Base-by-base conservation (phyloP, 2,888 invertebrate genomes). In the Dichetophora obliterata region DNA sequence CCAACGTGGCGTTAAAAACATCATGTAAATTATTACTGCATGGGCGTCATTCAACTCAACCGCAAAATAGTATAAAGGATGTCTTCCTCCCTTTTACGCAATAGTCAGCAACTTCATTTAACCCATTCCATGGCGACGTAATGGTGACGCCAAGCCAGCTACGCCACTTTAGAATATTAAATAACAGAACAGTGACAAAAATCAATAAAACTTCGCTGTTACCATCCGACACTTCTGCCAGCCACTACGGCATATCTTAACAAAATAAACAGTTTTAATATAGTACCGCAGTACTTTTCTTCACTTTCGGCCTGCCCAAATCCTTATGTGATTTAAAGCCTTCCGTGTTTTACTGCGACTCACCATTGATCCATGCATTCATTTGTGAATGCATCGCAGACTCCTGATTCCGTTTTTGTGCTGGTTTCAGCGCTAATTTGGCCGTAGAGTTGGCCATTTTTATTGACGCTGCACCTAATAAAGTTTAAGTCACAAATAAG, bases 311-410 rank as follows among this genome's bases (percentile, higher is more conserved):
- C 34, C 11, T n/a, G 22, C n/a, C n/a, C 63, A 34, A 50, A 11
- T 43, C 14, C 14, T 11, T 43, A 14, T 14, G 14, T 37, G 37
- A 37, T 37, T 37, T 37, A 37, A 37, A 37, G 63, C 31, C n/a
- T 27, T 34, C 31, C 8, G 34, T n/a, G n/a, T 37, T 27, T 3
- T 11, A n/a, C 57, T n/a, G 75, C 70, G 85, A 93, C 88, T 94
- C 91, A 95, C 95, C 95, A 89, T 95, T 95, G 91, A 95, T 94
- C 95, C 95, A 96, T 85, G 94, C 92, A 89, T 94, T 95, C 59
- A 95, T 94, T 91, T 95, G 95, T 75, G 94, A 93, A 84, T 95
- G 94, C 80, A 94, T 92, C 91, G 95, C 93, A 86, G 92, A 92
- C 87, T 95, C 95, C 86, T 93, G 94, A 88, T 93, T 92, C 85